phyloP scores from a whole-genome alignment of 1,140 invertebrate genomes.

The Chionoecetes opilio region DNA sequence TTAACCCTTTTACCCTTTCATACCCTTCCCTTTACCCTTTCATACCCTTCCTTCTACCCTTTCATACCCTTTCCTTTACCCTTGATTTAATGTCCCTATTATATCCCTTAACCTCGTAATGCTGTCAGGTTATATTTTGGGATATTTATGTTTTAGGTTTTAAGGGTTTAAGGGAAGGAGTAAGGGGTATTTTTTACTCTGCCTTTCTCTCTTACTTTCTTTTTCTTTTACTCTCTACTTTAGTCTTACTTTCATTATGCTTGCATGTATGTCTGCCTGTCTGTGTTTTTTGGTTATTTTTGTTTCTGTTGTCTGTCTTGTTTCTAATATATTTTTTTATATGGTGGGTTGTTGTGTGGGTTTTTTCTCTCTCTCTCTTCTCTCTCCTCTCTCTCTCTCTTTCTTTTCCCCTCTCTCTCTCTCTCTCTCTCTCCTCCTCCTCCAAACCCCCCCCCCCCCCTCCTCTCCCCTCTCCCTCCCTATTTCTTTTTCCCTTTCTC shows the following conservation, averaged over 20 bases:
- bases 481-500: neutral
- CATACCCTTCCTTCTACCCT: neutral
- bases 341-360: no score
- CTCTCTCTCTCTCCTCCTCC: neutral
- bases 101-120: no score
- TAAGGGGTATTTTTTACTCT: neutral
- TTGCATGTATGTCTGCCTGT: neutral
- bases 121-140: no score
- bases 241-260: neutral
- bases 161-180: no score
- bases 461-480: conserved; percentile 3
- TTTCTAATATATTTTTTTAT: no score
- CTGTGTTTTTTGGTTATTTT: no score
- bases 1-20: neutral
- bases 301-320: conserved; percentile 16
- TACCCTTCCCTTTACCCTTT: neutral
- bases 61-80: neutral
- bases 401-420: neutral
- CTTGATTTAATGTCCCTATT: no score
- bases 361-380: conserved; percentile 51
- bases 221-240: neutral
- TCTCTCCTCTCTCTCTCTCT: neutral
- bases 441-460: neutral
- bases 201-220: neutral
- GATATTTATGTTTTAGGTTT: no score